Base-by-base conservation (phyloP, 2,797 vertebrate genomes). In the Emys orbicularis region DNA sequence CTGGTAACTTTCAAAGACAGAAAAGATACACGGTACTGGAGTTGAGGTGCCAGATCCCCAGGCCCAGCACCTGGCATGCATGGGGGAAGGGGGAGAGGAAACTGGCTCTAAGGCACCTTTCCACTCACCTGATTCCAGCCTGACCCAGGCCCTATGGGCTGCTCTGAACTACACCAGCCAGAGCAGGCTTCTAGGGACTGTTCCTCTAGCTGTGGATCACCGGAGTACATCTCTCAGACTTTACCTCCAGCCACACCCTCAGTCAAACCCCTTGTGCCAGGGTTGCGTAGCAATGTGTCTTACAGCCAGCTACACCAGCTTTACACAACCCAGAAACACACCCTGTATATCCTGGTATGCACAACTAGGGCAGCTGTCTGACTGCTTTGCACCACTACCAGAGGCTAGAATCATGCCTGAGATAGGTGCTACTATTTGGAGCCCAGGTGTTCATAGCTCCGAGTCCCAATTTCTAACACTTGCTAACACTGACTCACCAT, bases 301-400 rank as follows among this genome's bases (percentile, higher is more conserved):
- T 74, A 53, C 59, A 83, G 23, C 1, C 65, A 37, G 27, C 76
- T 81, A 13, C 25, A 27, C 72, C 12, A 13, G 72, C 41, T 44
- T 44, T 74, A 27, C 1, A 8, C 74, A 52, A 54, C 1, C 12
- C 13, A 34, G 72, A 88, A 92, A 52, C 0, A 0, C 9, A 83
- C 6, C n/a, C 49, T 12, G 11, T 37, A 23, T 74, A 10, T 12
- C 25, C 1, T 1, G 8, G 65, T 31, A 4, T n/a, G 2, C 11
- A 19, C 37, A 4, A 8, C 12, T 74, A 41, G 11, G 8, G 31
- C 47, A 88, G 79, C 76, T 61, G 8, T 37, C 59, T 65, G 61
- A 9, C 37, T 74, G 21, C 37, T 27, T 23, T 4, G 11, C 1
- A 1, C 41, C 0, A 0, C 0, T 0, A 37, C 41, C 27, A 23